Evolutionary conservation across 92 coral and sea anemone genomes (phyloP).

Genomic region (Phenganax subtilis): DNA sequence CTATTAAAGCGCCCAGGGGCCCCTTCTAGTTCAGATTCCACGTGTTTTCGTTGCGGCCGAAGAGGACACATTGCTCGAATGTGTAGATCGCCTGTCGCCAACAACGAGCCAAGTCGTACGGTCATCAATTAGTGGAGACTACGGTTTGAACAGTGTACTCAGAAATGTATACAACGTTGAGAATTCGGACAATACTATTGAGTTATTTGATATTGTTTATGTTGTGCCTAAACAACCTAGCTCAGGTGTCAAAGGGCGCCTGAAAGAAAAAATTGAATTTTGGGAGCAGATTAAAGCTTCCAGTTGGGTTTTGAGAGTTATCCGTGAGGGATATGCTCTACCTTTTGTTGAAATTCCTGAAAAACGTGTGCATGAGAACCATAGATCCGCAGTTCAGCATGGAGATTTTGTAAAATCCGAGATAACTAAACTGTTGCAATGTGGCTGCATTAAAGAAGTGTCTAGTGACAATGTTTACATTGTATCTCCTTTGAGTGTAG

Average conservation of each 20-base stretch:
- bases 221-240: not conserved
- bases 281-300: conserved; percentile 24
- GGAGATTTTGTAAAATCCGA: not conserved
- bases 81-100: not conserved
- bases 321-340: conserved; percentile 14
- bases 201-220: not conserved
- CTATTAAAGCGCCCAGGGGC: no score
- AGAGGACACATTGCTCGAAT: not conserved
- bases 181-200: not conserved
- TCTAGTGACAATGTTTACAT: not conserved
- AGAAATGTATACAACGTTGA: not conserved
- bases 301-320: conserved; percentile 21
- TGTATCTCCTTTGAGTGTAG: conserved; percentile 11
- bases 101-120: not conserved
- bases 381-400: not conserved
- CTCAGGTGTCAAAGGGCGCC: conserved; percentile 4
- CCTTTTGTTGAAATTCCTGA: conserved; percentile 5
- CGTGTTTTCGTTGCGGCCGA: not conserved
- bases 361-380: not conserved
- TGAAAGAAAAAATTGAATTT: conserved; percentile 8
- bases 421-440: not conserved
- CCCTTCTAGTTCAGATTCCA: not conserved
- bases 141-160: not conserved
- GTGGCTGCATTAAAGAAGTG: conserved; percentile 27
- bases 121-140: not conserved